phyloP scores from a whole-genome alignment of 35 echinoderm and acorn worm genomes.

The Apostichopus parvimensis region DNA sequence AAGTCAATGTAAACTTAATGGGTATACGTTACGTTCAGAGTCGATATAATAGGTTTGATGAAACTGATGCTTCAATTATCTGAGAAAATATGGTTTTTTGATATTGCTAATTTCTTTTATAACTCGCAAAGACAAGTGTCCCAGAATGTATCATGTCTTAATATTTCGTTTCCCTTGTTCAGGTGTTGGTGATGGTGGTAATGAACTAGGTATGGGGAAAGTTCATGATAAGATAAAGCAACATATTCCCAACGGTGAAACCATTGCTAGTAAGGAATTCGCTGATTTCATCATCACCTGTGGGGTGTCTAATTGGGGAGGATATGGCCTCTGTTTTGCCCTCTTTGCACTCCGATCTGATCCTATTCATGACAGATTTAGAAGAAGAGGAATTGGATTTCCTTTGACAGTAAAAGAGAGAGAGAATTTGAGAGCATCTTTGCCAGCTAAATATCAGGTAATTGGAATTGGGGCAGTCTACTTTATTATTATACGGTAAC shows the following conservation, averaged over 20 bases:
- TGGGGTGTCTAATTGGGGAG: conserved; percentile 91
- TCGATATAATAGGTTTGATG: no score
- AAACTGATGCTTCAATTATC: neutral
- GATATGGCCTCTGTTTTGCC: conserved; percentile 69
- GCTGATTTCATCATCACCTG: conserved; percentile 75
- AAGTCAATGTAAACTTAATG: no score
- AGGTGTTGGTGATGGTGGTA: conserved; percentile 91
- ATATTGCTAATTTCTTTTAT: neutral
- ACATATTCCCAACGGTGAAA: conserved; percentile 61
- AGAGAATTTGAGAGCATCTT: conserved; percentile 20
- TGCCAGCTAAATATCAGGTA: conserved; percentile 59
- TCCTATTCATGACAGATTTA: conserved; percentile 86
- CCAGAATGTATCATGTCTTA: no score
- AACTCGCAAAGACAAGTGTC: no score
- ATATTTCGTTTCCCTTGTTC: neutral
- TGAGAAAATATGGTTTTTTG: neutral
- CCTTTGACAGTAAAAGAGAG: conserved; percentile 59
- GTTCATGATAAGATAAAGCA: conserved; percentile 55
- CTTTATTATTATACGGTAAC: neutral
- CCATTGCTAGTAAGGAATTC: conserved; percentile 53
- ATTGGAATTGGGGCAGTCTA: neutral
- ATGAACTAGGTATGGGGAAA: conserved; percentile 95
- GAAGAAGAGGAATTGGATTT: conserved; percentile 64
- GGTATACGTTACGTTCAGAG: no score
- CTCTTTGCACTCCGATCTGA: conserved; percentile 57